Percentiles rank a stretch among this genome's conserved stretches.
Evolutionary conservation across 2,888 invertebrate genomes (phyloP).

Genomic region (Cenopis cana): DNA sequence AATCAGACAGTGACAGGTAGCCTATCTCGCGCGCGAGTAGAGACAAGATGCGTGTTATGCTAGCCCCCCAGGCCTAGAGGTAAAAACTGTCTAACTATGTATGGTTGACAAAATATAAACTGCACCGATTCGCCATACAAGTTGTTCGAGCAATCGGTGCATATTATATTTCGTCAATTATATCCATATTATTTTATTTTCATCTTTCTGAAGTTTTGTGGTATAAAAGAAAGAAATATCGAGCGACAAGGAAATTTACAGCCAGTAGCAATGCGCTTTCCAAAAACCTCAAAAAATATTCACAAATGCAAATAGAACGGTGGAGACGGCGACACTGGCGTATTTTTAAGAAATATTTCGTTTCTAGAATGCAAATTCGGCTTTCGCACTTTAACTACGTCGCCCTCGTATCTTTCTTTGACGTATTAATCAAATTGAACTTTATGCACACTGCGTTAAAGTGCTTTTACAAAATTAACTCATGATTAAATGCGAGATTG

Average conservation of each 20-base stretch:
- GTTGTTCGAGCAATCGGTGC: too few relatives aligned
- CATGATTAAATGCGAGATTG: not conserved
- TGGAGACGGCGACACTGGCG: slow-evolving; percentile 14
- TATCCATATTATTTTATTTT: not conserved
- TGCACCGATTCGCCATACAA: too few relatives aligned
- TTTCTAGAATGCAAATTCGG: slow-evolving; percentile 21
- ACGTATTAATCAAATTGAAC: not conserved
- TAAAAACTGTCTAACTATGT: too few relatives aligned
- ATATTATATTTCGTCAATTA: too few relatives aligned
- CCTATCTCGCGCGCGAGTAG: too few relatives aligned
- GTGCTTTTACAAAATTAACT: not conserved
- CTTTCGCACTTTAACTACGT: not conserved
- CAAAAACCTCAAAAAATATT: slow-evolving; percentile 10
- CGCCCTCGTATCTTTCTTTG: not conserved
- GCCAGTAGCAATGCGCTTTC: not conserved
- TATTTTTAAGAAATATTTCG: slow-evolving; percentile 28
- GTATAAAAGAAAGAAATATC: not conserved
- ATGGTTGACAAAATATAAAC: too few relatives aligned
- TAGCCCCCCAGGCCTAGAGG: too few relatives aligned
- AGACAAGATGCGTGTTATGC: too few relatives aligned
- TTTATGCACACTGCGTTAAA: not conserved
- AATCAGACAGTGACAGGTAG: too few relatives aligned
- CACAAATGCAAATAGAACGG: slow-evolving; percentile 27
- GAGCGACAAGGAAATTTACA: slow-evolving; percentile 12
- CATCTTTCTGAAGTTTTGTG: not conserved